Evolutionary conservation across 2,113 vertebrate genomes (phyloP), one percentile per base, ranked within the genome.

Genomic region (Gambusia affinis): DNA sequence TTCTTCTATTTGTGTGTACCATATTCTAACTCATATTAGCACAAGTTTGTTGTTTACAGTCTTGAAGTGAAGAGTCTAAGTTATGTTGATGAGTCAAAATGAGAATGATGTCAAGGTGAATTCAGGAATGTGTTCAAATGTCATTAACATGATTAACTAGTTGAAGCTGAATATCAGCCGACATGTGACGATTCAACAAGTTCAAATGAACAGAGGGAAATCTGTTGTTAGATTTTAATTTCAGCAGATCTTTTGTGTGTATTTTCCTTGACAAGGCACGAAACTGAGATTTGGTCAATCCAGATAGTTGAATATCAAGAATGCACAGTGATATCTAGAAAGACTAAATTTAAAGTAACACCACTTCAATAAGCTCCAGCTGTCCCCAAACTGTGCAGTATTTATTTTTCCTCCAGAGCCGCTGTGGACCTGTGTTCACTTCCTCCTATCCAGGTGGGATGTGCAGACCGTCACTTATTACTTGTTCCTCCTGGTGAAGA

Each of bases 41-140:
- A 89, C 28, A 81, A 90, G 88, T 92, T 81, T 79, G 88, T 90
- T 90, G 90, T 93, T 93, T 91, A 93, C 90, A 91, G 72, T 72
- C 72, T 92, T 88, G 89, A 89, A 87, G 90, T 91, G 51, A 82
- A 78, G 80, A 75, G 76, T 81, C 63, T 79, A 62, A 68, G 51
- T 65, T 10, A 35, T 8, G 72, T 66, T 64, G 67, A 78, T 0
- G n/a, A 39, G 44, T 37, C 5, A 11, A 72, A 73, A 15, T 66
- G 60, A 84, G 63, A 37, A 37, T 82, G 29, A 57, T 33, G n/a
- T 74, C 14, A 68, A 29, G 68, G 4, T 22, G 70, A 62, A 42
- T 62, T 81, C 57, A 19, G 14, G 44, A 47, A 47, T 17, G 44
- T 47, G 44, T 47, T 47, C 44, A 19, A 14, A 47, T 19, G 14